These are phyloP conservation scores for Ophion ellenae DNA, from an alignment of 2,888 invertebrate genomes.

Conservation along the genomic window DNA sequence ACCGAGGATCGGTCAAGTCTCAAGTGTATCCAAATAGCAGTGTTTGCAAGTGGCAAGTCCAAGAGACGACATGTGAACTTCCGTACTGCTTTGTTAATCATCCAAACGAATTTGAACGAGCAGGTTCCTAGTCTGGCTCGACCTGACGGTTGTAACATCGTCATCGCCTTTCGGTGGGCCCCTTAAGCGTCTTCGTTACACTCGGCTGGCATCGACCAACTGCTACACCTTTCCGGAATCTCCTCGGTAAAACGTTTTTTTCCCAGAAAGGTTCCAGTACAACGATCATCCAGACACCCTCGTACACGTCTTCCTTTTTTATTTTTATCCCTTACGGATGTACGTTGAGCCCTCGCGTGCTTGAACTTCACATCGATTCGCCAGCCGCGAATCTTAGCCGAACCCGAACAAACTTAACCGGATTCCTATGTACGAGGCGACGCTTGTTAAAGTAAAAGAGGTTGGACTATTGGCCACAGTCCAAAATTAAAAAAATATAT, in stretches of 20 bases:
- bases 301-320: not conserved
- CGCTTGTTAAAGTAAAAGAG: not conserved
- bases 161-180: conserved; percentile 64
- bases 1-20: conserved; percentile 20
- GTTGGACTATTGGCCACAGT: too few species aligned
- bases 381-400: not conserved
- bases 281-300: conserved; percentile 31
- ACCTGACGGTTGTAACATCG: conserved; percentile 37
- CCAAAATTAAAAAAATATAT: too few species aligned
- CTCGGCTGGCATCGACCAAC: conserved; percentile 74
- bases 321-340: conserved; percentile 8
- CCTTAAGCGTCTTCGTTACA: conserved; percentile 77
- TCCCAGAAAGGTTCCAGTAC: conserved; percentile 49
- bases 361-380: conserved; percentile 39
- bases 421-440: not conserved
- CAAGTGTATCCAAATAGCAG: conserved; percentile 30
- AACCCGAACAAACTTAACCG: not conserved
- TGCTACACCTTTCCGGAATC: conserved; percentile 75
- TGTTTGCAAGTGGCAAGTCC: conserved; percentile 11
- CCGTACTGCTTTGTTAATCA: conserved; percentile 39
- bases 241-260: conserved; percentile 5
- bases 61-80: conserved; percentile 50
- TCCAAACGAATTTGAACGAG: conserved; percentile 50
- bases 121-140: conserved; percentile 55
- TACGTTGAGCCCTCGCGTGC: conserved; percentile 10